phyloP scores from a whole-genome alignment of 2,113 vertebrate genomes.

The Brachirus orientalis region DNA sequence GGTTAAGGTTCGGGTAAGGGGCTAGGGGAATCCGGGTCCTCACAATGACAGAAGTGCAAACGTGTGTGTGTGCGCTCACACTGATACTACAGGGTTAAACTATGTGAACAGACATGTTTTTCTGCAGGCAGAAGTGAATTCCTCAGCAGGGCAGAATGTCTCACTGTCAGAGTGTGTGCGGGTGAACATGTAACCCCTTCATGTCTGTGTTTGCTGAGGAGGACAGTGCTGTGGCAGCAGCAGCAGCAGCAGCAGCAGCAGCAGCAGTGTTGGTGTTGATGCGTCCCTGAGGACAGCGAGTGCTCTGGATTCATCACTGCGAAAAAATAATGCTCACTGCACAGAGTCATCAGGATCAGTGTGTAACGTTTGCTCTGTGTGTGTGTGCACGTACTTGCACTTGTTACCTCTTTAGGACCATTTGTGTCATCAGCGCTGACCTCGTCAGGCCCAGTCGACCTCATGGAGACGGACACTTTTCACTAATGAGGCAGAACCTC shows the following conservation, averaged over 20 bases:
- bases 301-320: conserved; percentile 13
- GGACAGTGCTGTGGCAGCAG: neutral
- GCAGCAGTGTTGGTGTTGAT: neutral
- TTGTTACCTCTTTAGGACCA: too few relatives aligned
- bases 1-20: too few relatives aligned
- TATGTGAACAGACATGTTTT: conserved; percentile 10
- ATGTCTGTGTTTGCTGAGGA: neutral
- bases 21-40: too few relatives aligned
- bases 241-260: neutral
- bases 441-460: too few relatives aligned
- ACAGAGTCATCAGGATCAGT: conserved; percentile 13
- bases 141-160: conserved; percentile 41
- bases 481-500: too few relatives aligned
- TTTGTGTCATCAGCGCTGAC: too few relatives aligned
- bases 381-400: too few relatives aligned
- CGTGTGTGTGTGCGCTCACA: neutral
- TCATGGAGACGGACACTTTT: too few relatives aligned
- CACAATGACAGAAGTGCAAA: too few relatives aligned
- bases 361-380: too few relatives aligned
- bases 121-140: conserved; percentile 11
- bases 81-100: neutral
- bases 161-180: conserved; percentile 23
- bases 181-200: conserved; percentile 46
- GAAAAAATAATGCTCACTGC: conserved; percentile 45
- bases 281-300: conserved; percentile 3